Percentiles rank a stretch among this genome's conserved stretches.
Evolutionary conservation across 2,888 invertebrate species (phyloP).

Genomic region (Zelleria hepariella): DNA sequence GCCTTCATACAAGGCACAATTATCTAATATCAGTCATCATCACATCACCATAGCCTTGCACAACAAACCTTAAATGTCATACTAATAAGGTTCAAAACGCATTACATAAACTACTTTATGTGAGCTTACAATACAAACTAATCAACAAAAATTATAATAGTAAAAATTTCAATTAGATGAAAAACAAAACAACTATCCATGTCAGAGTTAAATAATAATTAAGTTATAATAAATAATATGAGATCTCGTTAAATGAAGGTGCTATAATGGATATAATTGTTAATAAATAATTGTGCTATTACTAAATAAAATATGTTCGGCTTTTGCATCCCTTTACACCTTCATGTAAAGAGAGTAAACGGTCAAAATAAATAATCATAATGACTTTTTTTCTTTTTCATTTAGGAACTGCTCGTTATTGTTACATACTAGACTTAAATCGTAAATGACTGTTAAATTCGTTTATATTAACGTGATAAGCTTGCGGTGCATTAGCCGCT

Average conservation of each 20-base stretch:
- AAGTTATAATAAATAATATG: neutral
- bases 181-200: constrained; percentile 11
- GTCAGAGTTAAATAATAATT: neutral
- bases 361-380: constrained; percentile 16
- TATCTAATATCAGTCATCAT: neutral
- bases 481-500: neutral
- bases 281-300: neutral
- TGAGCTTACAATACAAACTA: neutral
- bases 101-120: neutral
- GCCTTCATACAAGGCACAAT: neutral
- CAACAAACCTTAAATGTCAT: neutral
- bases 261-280: constrained; percentile 15
- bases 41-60: neutral
- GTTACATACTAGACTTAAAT: constrained; percentile 25
- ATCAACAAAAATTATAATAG: constrained; percentile 1
- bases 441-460: constrained; percentile 48
- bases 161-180: constrained; percentile 9
- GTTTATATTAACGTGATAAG: constrained; percentile 15
- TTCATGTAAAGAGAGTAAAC: neutral
- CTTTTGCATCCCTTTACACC: neutral
- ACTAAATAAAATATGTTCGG: neutral
- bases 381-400: constrained; percentile 29
- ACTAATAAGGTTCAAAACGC: neutral
- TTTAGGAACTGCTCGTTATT: constrained; percentile 49
- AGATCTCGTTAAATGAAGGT: constrained; percentile 22